Base-by-base conservation (phyloP, 2,888 invertebrate genomes). In the Melikaiella ostensackeni region DNA sequence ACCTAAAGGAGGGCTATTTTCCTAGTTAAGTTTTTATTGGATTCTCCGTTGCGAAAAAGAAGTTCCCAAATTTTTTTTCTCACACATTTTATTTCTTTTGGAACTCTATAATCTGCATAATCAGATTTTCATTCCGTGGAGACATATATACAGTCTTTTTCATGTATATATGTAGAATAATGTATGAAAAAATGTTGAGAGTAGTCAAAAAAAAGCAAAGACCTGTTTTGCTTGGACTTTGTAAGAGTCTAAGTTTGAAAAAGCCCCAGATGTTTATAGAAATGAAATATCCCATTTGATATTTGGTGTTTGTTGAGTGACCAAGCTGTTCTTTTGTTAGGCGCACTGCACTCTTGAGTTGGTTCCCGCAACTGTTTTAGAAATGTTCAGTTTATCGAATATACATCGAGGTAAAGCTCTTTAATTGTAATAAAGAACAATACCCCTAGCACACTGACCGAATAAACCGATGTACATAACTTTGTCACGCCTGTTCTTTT, bases 301-400 rank as follows among this genome's bases (percentile, higher is more conserved):
- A 61, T 57, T 57, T 27, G 13, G 55, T 73, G 16, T 42, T 42
- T 16, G 16, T 42, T 42, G 16, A 42, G 42, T 42, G 42, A 16
- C 42, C 42, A 42, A 42, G 42, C 42, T 50, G 70, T 70, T 70
- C 70, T 70, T 70, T 70, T 70, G 33, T 70, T 70, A 70, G 70
- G 70, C 50, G 70, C 70, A 70, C 70, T 87, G 88, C 89, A 89
- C 89, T 88, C 89, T 89, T 89, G 87, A 85, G 87, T 88, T 88
- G 85, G 87, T 89, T 88, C 89, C 89, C 89, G 89, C 88, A 90
- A 89, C 89, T 89, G 89, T 90, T 90, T 90, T 89, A 89, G 89
- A 90, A 89, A 89, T 86, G 84, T 81, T 70, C 70, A 46, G 27
- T 46, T 70, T 46, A 46, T 27, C 66, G 66, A 70, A 46, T 70